Conservation (phyloP, 2,888 invertebrate species). For the Apamea anceps region DNA sequence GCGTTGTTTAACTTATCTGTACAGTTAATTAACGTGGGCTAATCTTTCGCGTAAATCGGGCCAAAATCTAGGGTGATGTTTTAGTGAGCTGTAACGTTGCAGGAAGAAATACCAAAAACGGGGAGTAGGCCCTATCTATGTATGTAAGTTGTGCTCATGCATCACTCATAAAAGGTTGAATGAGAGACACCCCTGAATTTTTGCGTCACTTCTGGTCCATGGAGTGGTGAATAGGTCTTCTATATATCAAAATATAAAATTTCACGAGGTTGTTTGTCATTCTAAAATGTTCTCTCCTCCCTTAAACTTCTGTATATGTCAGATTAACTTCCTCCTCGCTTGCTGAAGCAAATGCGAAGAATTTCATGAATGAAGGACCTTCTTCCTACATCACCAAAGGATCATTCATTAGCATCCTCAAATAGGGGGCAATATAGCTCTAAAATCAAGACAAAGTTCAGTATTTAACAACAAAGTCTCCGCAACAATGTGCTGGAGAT, state of each 20-base stretch:
- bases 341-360: neutral
- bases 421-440: slow-evolving; percentile 41
- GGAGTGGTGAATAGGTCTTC: neutral
- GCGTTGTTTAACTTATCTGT: slow-evolving; percentile 41
- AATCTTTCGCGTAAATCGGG: slow-evolving; percentile 33
- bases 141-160: no score
- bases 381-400: slow-evolving; percentile 15
- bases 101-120: no score
- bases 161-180: neutral
- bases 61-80: slow-evolving; percentile 18
- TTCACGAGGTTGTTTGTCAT: neutral
- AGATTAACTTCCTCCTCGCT: neutral
- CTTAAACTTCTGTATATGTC: neutral
- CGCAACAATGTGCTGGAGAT: slow-evolving; percentile 49
- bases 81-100: neutral
- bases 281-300: neutral
- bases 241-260: neutral
- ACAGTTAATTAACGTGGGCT: slow-evolving; percentile 27
- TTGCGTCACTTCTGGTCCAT: neutral
- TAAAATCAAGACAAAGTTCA: slow-evolving; percentile 15
- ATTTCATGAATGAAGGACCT: neutral
- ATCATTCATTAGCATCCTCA: slow-evolving; percentile 20
- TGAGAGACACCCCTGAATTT: neutral
- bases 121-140: neutral
- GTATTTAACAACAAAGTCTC: slow-evolving; percentile 43